Conservation (phyloP, 92 coral and sea anemone species). For the Phenganax stokvisi region DNA sequence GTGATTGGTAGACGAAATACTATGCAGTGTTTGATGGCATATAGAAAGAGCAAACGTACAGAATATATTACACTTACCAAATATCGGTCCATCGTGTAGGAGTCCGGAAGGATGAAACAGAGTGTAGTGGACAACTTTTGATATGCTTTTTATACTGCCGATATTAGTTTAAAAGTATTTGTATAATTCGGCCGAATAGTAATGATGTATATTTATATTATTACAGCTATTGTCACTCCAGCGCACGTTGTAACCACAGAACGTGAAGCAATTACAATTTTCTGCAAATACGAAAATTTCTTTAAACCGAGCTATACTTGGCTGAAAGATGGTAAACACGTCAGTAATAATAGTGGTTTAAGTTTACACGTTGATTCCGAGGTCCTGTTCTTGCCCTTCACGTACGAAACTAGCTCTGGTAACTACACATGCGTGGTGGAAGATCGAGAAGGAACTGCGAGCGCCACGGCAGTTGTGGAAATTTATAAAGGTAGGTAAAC, state of each 20-base stretch:
- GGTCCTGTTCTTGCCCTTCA: conserved; percentile 42
- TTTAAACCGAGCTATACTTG: conserved; percentile 60
- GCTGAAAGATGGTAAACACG: conserved; percentile 42
- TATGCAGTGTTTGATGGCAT: too few species aligned
- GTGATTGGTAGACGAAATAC: too few species aligned
- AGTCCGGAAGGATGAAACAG: too few species aligned
- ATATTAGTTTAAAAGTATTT: too few species aligned
- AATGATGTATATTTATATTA: background rate
- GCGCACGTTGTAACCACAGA: conserved; percentile 48
- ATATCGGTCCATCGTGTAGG: too few species aligned
- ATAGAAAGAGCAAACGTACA: too few species aligned
- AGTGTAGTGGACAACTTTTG: too few species aligned
- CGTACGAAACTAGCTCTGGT: conserved; percentile 42
- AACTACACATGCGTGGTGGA: conserved; percentile 60
- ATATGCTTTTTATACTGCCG: too few species aligned
- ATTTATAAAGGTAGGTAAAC: conserved; percentile 58
- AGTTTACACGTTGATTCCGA: conserved; percentile 8
- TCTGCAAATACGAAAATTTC: conserved; percentile 55
- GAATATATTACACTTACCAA: too few species aligned
- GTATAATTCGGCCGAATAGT: background rate
- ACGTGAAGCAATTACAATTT: conserved; percentile 44
- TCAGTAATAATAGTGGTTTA: conserved; percentile 19
- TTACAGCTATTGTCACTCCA: background rate
- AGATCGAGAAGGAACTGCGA: conserved; percentile 44
- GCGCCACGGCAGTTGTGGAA: conserved; percentile 49